Conservation (phyloP, 1,140 invertebrate species). For the Aphis craccivora region DNA sequence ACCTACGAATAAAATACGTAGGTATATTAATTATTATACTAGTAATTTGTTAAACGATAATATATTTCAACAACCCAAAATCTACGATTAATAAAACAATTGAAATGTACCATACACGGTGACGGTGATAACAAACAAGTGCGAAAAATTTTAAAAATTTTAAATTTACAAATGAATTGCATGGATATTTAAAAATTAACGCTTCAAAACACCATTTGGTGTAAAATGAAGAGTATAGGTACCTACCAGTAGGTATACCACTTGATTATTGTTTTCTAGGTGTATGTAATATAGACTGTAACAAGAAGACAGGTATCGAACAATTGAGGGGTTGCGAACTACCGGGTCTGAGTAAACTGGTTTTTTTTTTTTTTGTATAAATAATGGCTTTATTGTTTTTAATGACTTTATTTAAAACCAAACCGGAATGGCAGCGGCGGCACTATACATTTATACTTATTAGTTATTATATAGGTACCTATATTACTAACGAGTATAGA, state of each 20-base stretch:
- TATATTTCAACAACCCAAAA: neutral
- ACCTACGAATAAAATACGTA: too few relatives aligned
- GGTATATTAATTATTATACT: neutral
- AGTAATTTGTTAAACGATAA: neutral
- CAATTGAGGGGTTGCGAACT: conserved; percentile 56
- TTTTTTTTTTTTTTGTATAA: conserved; percentile 52
- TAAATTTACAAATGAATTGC: neutral
- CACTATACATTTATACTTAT: neutral
- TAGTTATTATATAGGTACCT: neutral
- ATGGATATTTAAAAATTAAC: neutral
- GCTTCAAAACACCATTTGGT: neutral
- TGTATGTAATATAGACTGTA: neutral
- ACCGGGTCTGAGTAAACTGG: conserved; percentile 46
- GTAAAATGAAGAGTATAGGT: neutral
- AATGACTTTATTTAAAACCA: conserved; percentile 57
- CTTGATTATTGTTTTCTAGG: conserved; percentile 36
- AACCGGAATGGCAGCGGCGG: conserved; percentile 50
- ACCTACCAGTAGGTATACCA: neutral
- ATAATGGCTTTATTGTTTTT: conserved; percentile 57
- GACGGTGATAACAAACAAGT: too few relatives aligned
- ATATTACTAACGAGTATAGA: neutral
- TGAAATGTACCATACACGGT: neutral
- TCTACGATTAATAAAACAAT: neutral
- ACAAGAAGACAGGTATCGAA: conserved; percentile 27
- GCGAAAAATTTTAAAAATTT: neutral